These are phyloP conservation scores for Panzeria rudis DNA, from an alignment of 2,888 invertebrate genomes.

Conservation along the genomic window DNA sequence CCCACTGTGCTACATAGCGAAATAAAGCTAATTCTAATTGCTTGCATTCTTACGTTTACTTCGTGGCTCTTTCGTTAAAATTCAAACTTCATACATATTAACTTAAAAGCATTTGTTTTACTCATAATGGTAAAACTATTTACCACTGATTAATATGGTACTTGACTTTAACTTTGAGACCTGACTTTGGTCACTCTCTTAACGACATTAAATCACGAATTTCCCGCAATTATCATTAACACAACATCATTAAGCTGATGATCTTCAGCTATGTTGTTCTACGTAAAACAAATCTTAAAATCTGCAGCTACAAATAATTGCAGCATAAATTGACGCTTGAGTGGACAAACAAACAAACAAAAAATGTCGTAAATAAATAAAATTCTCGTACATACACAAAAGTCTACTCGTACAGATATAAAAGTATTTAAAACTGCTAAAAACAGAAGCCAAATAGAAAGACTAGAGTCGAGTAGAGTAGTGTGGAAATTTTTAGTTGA, in stretches of 20 bases:
- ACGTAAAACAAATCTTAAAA: conserved; percentile 43
- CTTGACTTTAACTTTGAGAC: conserved; percentile 81
- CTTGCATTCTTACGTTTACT: background rate
- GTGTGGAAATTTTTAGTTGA: conserved; percentile 41
- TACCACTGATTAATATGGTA: conserved; percentile 81
- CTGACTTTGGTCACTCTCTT: conserved; percentile 74
- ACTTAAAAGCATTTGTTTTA: conserved; percentile 18
- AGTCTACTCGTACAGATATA: background rate
- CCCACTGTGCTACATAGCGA: background rate
- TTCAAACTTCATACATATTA: background rate
- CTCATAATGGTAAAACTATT: conserved; percentile 55
- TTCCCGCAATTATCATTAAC: conserved; percentile 66
- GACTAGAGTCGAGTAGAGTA: background rate
- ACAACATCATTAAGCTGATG: conserved; percentile 42
- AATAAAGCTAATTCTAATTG: background rate
- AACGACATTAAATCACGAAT: conserved; percentile 81
- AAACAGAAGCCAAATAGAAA: conserved; percentile 74
- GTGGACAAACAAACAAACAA: conserved; percentile 36
- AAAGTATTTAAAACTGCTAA: conserved; percentile 70
- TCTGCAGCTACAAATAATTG: conserved; percentile 55
- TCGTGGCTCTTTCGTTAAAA: background rate
- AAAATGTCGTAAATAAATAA: conserved; percentile 75
- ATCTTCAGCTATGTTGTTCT: conserved; percentile 19
- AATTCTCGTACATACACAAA: conserved; percentile 64
- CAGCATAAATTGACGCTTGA: conserved; percentile 67